Evolutionary conservation across 2,113 vertebrate species (phyloP).

Genomic region (Rhea pennata): DNA sequence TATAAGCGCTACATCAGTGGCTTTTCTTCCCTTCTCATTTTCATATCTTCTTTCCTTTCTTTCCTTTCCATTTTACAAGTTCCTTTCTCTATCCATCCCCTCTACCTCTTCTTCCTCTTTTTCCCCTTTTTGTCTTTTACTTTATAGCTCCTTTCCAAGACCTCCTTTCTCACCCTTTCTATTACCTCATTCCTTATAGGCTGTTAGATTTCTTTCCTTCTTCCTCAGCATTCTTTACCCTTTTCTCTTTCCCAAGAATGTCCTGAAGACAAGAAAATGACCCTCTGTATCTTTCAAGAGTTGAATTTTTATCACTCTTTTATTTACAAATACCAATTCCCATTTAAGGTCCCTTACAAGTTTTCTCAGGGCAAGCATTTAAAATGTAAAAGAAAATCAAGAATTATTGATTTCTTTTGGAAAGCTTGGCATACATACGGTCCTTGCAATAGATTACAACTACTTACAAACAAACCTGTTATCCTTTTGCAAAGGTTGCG

Average conservation of each 20-base stretch:
- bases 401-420: background rate
- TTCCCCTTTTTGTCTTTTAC: conserved; percentile 41
- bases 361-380: conserved; percentile 3
- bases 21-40: conserved; percentile 44
- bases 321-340: conserved; percentile 13
- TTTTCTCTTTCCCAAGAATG: conserved; percentile 51
- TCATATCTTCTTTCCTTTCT: conserved; percentile 56
- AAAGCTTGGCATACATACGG: background rate
- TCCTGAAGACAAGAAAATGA: conserved; percentile 28
- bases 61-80: conserved; percentile 42
- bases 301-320: conserved; percentile 34
- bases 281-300: background rate
- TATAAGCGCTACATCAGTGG: background rate
- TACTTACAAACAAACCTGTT: background rate
- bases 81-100: conserved; percentile 9
- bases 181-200: conserved; percentile 31
- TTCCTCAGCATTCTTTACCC: conserved; percentile 12
- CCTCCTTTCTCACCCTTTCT: conserved; percentile 66
- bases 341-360: background rate
- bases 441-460: background rate
- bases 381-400: background rate
- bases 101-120: background rate
- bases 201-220: conserved; percentile 53
- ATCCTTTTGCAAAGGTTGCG: background rate
- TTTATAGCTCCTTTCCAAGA: conserved; percentile 33